phyloP scores from a whole-genome alignment of 2,888 invertebrate genomes.

The Dendrolimus pini region DNA sequence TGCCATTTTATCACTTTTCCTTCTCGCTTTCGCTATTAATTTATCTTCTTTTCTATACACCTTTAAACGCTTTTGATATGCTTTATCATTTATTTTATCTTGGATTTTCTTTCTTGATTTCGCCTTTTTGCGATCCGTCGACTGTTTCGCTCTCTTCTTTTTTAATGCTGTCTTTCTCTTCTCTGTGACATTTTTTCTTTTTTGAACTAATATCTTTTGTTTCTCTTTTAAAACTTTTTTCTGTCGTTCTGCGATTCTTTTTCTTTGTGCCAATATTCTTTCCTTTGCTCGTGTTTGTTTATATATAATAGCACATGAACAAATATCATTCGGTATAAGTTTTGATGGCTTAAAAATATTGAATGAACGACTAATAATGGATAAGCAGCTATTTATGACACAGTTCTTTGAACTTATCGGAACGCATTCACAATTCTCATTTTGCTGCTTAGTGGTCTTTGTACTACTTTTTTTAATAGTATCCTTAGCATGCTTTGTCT shows the following conservation, averaged over 20 bases:
- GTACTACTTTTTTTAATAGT: neutral
- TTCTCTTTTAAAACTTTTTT: slow-evolving; percentile 1
- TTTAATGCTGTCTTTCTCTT: slow-evolving; percentile 5
- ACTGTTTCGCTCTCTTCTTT: slow-evolving; percentile 8
- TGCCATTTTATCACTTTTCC: slow-evolving; percentile 8
- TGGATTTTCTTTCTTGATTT: slow-evolving; percentile 3
- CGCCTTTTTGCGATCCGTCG: slow-evolving; percentile 1
- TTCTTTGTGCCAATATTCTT: neutral
- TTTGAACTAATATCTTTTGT: neutral
- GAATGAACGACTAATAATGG: too few relatives aligned
- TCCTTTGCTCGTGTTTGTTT: too few relatives aligned
- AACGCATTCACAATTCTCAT: too few relatives aligned
- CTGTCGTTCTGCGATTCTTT: neutral
- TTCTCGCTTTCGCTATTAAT: slow-evolving; percentile 9
- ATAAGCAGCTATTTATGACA: too few relatives aligned
- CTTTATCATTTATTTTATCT: slow-evolving; percentile 1
- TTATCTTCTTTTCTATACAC: slow-evolving; percentile 13
- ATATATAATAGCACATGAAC: too few relatives aligned
- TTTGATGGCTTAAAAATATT: too few relatives aligned
- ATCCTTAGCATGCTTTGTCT: neutral
- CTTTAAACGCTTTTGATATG: slow-evolving; percentile 6
- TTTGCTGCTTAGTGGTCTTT: neutral
- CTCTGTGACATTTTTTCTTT: slow-evolving; percentile 8
- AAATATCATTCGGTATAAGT: too few relatives aligned
- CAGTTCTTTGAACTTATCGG: too few relatives aligned